These are phyloP conservation scores for Sebastes variabilis DNA, from an alignment of 2,797 vertebrate species.

Conservation along the genomic window DNA sequence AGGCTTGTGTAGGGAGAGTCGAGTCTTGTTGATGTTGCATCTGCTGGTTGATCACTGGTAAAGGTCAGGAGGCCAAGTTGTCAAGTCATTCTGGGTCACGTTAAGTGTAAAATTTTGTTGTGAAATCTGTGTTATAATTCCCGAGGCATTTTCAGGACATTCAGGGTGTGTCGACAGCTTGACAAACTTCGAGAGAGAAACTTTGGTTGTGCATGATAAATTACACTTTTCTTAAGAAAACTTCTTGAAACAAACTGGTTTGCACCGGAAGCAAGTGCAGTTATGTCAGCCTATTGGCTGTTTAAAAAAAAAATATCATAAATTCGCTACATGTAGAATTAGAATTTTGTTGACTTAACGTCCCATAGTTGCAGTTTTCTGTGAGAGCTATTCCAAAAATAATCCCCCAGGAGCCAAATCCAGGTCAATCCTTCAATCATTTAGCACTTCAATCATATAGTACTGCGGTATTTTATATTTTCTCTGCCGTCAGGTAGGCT, in stretches of 20 bases:
- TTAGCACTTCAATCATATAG: background rate
- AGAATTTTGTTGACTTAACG: background rate
- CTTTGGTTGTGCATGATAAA: no score
- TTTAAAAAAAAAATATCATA: background rate
- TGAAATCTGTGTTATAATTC: background rate
- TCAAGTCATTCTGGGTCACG: background rate
- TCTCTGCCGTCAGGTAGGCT: background rate
- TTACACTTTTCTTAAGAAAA: background rate
- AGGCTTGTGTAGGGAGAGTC: background rate
- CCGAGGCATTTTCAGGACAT: background rate
- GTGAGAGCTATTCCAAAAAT: background rate
- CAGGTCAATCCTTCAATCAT: background rate
- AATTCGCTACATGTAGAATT: background rate
- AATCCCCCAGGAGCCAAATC: background rate
- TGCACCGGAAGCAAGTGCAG: background rate
- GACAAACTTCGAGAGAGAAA: background rate
- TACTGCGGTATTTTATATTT: background rate
- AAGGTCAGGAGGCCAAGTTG: conserved; percentile 33
- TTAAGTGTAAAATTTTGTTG: background rate
- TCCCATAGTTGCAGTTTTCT: background rate
- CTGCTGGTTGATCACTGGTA: conserved; percentile 7
- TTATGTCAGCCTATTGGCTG: no score
- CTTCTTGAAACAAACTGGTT: background rate
- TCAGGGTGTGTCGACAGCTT: background rate
- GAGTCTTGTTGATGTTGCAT: conserved; percentile 1